Evolutionary conservation across 2,797 vertebrate genomes (phyloP), one percentile per base, ranked within the genome.

Genomic region (Sebastes hopkinsi): DNA sequence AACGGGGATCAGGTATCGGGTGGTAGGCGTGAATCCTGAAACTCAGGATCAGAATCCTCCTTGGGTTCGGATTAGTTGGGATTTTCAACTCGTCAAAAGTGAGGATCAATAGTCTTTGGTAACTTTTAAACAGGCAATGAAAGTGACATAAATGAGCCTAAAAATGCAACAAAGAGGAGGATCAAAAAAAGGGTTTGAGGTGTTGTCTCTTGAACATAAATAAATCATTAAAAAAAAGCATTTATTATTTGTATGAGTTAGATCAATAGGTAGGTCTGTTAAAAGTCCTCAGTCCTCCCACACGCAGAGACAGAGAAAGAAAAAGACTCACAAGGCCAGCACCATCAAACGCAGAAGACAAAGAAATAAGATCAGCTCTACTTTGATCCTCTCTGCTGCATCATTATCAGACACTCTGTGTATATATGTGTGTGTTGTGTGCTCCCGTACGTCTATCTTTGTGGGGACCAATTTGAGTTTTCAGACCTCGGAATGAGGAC

Each of bases 361-460:
- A 20, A 70, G 72, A 27, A 36, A 65, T 75, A 64, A 66, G 23
- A 60, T 12, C 52, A 59, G 30, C 67, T 38, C 72, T 13, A 36
- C 71, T 80, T 64, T 74, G 58, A 80, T 64, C 65, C 65, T 68
- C n/a, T 23, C 8, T 64, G 66, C 66, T 29, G 34, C 34, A 70
- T 22, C 29, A 42, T 6, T 64, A 58, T 64, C 72, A 70, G n/a
- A 54, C 52, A 2, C 29, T 70, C 29, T 70, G 11, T n/a, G 12
- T 32, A 5, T n/a, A 36, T 38, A 1, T 46, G 42, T 36, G 42
- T 72, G 58, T 62, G 30, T 23, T 25, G 29, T 38, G 50, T 30
- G 36, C 29, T 59, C 30, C 7, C 29, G 30, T n/a, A 4, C 4
- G 0, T 67, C 54, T 38, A 34, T 69, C 25, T 62, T 14, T 54